Base-by-base conservation (phyloP, 37 sponge, comb jelly and placozoan genomes). In the Cladorhizidae sp. region DNA sequence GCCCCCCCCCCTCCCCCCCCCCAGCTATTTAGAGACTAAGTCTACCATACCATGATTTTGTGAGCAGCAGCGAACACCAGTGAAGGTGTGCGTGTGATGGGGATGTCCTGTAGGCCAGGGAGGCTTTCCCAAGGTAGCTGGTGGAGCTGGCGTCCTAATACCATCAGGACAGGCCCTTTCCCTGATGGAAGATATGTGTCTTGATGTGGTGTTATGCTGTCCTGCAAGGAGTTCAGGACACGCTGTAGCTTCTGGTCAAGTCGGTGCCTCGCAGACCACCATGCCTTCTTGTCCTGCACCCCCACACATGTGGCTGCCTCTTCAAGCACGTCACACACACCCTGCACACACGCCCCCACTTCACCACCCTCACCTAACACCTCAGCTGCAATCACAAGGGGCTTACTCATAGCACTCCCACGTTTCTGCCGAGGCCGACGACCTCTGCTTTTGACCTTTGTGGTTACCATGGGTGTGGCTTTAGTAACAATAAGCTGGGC, bases 1-100 rank as follows among this genome's bases (percentile, higher is more conserved):
- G n/a, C n/a, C n/a, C n/a, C n/a, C n/a, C n/a, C n/a, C n/a, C n/a
- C n/a, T n/a, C n/a, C n/a, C n/a, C n/a, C n/a, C n/a, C n/a, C n/a
- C n/a, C n/a, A n/a, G n/a, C n/a, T n/a, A n/a, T n/a, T n/a, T n/a
- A n/a, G n/a, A n/a, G n/a, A n/a, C n/a, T n/a, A n/a, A 32, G 32
- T 23, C 5, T 69, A 9, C 18, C 67, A 50, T 22, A 83, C 83
- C 81, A 87, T 43, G 43, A 39, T 28, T 61, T 70, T 67, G 83
- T 83, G 89, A 31, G 85, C 85, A 31, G 77, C 73, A 43, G 73
- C 72, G 49, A 90, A 88, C 11, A 68, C 39, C n/a, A 94, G 77
- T 0, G 95, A 94, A 11, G 95, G 95, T 77, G 84, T 87, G 25
- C 95, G 59, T 15, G 86, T 63, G 22, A 91, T 74, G 20, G 84